Conservation (phyloP, 1,140 invertebrate genomes). For the Stratiolaelaps scimitus region DNA sequence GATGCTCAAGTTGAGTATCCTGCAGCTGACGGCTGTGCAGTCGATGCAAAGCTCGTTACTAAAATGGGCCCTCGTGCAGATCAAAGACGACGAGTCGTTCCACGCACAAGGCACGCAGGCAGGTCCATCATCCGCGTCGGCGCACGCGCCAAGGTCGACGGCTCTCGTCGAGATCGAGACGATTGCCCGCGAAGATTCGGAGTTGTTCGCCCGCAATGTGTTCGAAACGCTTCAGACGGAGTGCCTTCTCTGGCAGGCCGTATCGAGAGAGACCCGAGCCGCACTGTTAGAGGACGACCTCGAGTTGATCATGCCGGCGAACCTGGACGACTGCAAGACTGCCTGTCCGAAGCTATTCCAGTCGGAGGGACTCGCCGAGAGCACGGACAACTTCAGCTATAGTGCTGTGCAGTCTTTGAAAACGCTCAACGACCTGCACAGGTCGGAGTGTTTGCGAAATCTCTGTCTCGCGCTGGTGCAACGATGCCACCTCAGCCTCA, state of each 20-base stretch:
- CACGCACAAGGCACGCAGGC: neutral
- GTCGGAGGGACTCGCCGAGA: constrained; percentile 11
- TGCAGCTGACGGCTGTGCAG: constrained; percentile 15
- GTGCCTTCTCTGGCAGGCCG: constrained; percentile 21
- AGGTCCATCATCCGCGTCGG: neutral
- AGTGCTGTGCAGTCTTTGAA: constrained; percentile 16
- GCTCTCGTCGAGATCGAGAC: constrained; percentile 11
- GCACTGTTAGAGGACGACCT: constrained; percentile 2
- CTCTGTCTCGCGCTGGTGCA: constrained; percentile 15
- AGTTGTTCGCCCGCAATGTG: constrained; percentile 20
- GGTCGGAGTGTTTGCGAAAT: constrained; percentile 6
- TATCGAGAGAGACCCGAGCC: neutral
- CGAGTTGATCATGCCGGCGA: constrained; percentile 5
- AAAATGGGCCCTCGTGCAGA: constrained; percentile 22
- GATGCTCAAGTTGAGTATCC: constrained; percentile 21
- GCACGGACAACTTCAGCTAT: constrained; percentile 22
- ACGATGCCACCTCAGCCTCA: constrained; percentile 7
- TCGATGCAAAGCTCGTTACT: constrained; percentile 24
- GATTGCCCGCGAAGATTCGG: constrained; percentile 16
- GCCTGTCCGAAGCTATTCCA: constrained; percentile 27
- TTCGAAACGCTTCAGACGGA: constrained; percentile 12
- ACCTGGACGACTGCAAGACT: constrained; percentile 1
- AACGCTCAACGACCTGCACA: constrained; percentile 19
- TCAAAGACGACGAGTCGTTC: constrained; percentile 24
- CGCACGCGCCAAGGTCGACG: neutral